These are phyloP conservation scores for Craseonycteris thonglongyai DNA, from an alignment of 2,113 vertebrate species.

Conservation along the genomic window DNA sequence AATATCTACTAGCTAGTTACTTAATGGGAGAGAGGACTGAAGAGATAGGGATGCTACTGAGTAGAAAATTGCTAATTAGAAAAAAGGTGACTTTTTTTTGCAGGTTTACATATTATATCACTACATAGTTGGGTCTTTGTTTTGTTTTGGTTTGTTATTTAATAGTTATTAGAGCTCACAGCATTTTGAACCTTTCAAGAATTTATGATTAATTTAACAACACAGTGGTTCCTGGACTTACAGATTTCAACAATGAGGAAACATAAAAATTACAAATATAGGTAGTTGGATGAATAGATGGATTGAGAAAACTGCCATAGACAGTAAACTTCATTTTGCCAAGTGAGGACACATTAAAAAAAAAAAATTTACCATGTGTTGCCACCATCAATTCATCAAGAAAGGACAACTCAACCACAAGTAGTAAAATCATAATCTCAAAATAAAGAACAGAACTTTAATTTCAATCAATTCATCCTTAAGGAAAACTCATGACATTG, in stretches of 20 bases:
- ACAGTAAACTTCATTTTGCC: neutral
- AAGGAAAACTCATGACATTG: neutral
- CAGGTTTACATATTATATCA: neutral
- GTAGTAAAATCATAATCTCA: neutral
- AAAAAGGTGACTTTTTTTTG: neutral
- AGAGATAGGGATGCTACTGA: neutral
- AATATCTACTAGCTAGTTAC: neutral
- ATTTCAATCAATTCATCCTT: neutral
- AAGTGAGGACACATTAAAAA: neutral
- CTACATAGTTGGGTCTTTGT: neutral
- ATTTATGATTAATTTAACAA: conserved; percentile 4
- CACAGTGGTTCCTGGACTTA: neutral
- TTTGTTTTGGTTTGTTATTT: neutral
- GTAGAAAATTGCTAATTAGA: neutral
- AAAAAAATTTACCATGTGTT: neutral
- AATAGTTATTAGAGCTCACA: neutral
- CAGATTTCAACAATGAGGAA: neutral
- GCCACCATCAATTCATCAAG: neutral
- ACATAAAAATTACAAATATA: neutral
- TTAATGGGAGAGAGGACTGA: neutral
- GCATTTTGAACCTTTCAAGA: neutral
- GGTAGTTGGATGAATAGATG: neutral
- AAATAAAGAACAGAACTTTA: conserved; percentile 7
- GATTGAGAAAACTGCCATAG: neutral
- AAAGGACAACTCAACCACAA: neutral